Evolutionary conservation across 2,888 invertebrate genomes (phyloP).

Genomic region (Branchellion lobata): DNA sequence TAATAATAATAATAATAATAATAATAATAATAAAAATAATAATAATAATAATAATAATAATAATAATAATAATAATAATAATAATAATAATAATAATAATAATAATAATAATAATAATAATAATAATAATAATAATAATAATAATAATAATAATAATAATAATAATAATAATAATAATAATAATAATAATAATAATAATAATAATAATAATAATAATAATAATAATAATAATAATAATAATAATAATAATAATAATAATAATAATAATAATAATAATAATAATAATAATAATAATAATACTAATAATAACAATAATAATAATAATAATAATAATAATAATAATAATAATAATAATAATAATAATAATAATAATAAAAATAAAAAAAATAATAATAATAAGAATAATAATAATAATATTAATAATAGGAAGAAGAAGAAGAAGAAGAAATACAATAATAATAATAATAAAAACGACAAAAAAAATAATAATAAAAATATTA

Average conservation of each 20-base stretch:
- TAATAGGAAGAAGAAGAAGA: too few species aligned
- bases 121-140: neutral
- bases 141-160: neutral
- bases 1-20: neutral
- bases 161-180: neutral
- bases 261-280: neutral
- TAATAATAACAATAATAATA: neutral
- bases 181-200: neutral
- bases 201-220: neutral
- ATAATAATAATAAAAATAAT: neutral
- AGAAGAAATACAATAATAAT: too few species aligned
- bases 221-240: neutral
- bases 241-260: neutral
- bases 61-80: neutral
- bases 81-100: neutral
- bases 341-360: too few species aligned
- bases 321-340: too few species aligned
- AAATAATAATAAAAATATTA: too few species aligned
- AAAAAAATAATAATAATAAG: neutral
- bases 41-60: neutral
- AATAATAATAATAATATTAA: neutral
- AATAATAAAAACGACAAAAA: too few species aligned
- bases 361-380: too few species aligned
- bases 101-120: neutral
- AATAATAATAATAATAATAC: neutral